phyloP scores from a whole-genome alignment of 2,797 vertebrate species.

The Hoplostethus mediterraneus region DNA sequence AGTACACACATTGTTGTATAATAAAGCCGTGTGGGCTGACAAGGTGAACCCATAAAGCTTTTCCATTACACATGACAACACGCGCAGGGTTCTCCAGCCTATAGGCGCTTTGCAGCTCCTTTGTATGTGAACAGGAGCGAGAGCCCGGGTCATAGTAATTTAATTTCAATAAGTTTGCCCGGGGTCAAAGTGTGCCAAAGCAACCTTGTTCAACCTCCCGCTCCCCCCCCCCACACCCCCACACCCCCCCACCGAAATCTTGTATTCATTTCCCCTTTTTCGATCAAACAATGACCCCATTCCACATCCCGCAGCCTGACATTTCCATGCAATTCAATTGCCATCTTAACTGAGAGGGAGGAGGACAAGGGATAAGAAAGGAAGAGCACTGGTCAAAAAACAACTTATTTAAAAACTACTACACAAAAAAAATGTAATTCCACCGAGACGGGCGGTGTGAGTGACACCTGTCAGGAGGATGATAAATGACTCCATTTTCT shows the following conservation, averaged over 20 bases:
- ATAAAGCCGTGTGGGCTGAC: neutral
- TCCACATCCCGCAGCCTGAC: slow-evolving; percentile 81
- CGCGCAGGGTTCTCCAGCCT: slow-evolving; percentile 64
- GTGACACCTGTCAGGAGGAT: slow-evolving; percentile 99
- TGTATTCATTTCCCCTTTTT: slow-evolving; percentile 82
- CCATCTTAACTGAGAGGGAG: slow-evolving; percentile 81
- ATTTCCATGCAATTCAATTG: slow-evolving; percentile 92
- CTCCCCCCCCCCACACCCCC: slow-evolving; percentile 26
- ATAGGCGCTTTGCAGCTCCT: slow-evolving; percentile 62
- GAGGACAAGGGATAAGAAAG: slow-evolving; percentile 72
- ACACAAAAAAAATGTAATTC: slow-evolving; percentile 94
- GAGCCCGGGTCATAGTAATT: slow-evolving; percentile 88
- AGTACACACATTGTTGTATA: neutral
- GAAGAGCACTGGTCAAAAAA: slow-evolving; percentile 95
- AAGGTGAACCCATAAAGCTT: slow-evolving; percentile 22
- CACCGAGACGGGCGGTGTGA: slow-evolving; percentile 95
- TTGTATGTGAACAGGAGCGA: slow-evolving; percentile 84
- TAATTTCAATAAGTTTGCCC: slow-evolving; percentile 92
- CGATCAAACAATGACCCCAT: slow-evolving; percentile 90
- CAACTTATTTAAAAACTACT: slow-evolving; percentile 99
- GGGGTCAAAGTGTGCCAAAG: slow-evolving; percentile 87
- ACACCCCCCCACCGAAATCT: slow-evolving; percentile 66
- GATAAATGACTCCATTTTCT: slow-evolving; percentile 99
- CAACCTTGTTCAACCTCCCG: slow-evolving; percentile 82
- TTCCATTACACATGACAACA: slow-evolving; percentile 52